phyloP scores from a whole-genome alignment of 2,797 vertebrate genomes.

The Strix occidentalis region DNA sequence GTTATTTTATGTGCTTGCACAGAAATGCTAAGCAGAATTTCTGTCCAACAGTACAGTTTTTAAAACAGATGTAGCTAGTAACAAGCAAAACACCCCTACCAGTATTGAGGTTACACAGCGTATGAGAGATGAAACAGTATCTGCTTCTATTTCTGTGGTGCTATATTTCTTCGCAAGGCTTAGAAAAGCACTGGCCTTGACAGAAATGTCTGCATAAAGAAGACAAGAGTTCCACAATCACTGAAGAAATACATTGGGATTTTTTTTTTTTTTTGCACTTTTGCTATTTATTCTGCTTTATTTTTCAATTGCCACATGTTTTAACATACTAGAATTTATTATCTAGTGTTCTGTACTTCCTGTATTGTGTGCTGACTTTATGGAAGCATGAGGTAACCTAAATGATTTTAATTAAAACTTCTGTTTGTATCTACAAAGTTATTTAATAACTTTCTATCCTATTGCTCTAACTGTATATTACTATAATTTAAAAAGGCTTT shows the following conservation, averaged over 20 bases:
- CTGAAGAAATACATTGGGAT: background rate
- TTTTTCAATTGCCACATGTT: background rate
- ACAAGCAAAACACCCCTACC: background rate
- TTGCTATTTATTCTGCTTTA: background rate
- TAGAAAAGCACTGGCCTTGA: background rate
- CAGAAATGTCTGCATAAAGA: background rate
- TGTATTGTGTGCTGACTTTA: background rate
- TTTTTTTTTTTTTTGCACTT: background rate
- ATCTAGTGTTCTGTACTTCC: background rate
- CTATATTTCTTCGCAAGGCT: background rate
- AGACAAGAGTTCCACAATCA: background rate
- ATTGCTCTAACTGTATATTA: background rate
- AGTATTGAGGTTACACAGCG: rapidly evolving
- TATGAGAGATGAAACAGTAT: background rate
- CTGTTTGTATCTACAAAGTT: background rate
- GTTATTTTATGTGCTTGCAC: background rate
- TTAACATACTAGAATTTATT: background rate
- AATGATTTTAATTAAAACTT: background rate
- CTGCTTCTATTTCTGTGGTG: background rate
- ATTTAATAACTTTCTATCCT: background rate
- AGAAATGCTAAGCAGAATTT: background rate
- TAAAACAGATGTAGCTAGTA: background rate
- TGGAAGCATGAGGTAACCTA: background rate
- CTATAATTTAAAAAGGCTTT: background rate
- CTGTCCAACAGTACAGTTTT: background rate